Percentiles rank a stretch among this genome's conserved stretches.
Conservation (phyloP, 2,797 vertebrate genomes). For the Psittacula echo region DNA sequence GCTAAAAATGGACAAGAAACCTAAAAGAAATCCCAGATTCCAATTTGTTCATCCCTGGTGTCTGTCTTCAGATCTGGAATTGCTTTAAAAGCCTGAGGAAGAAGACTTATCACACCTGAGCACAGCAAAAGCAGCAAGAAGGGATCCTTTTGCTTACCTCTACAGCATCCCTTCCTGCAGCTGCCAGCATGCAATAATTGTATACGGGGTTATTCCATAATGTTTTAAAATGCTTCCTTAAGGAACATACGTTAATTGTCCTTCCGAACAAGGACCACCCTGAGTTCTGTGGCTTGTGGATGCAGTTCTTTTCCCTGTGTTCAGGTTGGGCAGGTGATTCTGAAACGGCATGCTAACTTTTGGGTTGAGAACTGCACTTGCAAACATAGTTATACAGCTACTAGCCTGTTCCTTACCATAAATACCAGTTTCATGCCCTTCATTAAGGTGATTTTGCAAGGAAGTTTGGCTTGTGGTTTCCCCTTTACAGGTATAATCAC, state of each 20-base stretch:
- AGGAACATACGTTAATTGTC: rapidly evolving
- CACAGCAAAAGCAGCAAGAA: not conserved
- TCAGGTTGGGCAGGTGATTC: not conserved
- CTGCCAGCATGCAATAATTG: not conserved
- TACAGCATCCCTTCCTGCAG: not conserved
- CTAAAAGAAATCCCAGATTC: not conserved
- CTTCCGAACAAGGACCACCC: not conserved
- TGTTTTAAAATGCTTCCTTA: not conserved
- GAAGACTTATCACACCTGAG: not conserved
- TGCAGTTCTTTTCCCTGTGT: not conserved
- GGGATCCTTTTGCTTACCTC: not conserved
- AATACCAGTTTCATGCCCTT: not conserved
- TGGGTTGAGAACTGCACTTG: not conserved
- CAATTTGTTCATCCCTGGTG: not conserved
- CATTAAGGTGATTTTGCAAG: not conserved
- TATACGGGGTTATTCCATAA: not conserved
- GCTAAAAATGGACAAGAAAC: not conserved
- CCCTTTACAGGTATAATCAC: not conserved
- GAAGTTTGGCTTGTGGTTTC: not conserved
- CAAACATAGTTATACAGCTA: not conserved
- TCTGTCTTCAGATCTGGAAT: not conserved
- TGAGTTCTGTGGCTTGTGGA: not conserved
- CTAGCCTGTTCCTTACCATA: not conserved
- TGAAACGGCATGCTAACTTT: not conserved
- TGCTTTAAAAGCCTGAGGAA: not conserved